Evolutionary conservation across 1,140 invertebrate genomes (phyloP), one percentile per base, ranked within the genome.

Genomic region (Apis mellifera): DNA sequence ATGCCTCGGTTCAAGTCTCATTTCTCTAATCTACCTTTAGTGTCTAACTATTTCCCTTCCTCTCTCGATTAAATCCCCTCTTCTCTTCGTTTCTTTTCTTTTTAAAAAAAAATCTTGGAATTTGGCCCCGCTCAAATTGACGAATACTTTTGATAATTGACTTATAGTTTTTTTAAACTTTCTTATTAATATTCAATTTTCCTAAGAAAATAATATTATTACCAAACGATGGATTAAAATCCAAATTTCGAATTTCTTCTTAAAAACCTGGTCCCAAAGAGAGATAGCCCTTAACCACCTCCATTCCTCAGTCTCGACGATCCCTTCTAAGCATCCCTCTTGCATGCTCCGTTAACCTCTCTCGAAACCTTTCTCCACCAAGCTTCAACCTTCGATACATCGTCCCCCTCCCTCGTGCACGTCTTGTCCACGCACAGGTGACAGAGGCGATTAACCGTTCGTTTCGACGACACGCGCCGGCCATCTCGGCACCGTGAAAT

Each of bases 261-360:
- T 32, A 3, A 32, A 32, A 32, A 32, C 1, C 32, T n/a, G n/a
- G n/a, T 26, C 21, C 74, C 73, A 9, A 7, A 11, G 9, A 0
- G 9, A 0, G 23, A 52, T n/a, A 9, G 48, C 26, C 26, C 9
- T n/a, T 21, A 26, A 42, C n/a, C n/a, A 54, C 17, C 15, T 65
- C 32, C 17, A 66, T 76, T 55, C 57, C 59, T 57, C 57, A 54
- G 8, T 26, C 75, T 72, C 12, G 17, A 59, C 48, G 21, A 26
- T 11, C 11, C 69, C 82, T 5, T 4, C 32, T 42, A 42, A 42
- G 32, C 9, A 59, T 82, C 48, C 71, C 72, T 87, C 82, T 62
- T 75, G 55, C 78, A 84, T n/a, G 86, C 55, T 76, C 78, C 75
- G 74, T 87, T 87, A 87, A 88, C 32, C 60, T 26, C 59, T 60